A percentile compares a stretch with the other conserved stretches of the same genome.
Conservation (phyloP, 2,113 vertebrate genomes). For the Andinoacara biseriatus region DNA sequence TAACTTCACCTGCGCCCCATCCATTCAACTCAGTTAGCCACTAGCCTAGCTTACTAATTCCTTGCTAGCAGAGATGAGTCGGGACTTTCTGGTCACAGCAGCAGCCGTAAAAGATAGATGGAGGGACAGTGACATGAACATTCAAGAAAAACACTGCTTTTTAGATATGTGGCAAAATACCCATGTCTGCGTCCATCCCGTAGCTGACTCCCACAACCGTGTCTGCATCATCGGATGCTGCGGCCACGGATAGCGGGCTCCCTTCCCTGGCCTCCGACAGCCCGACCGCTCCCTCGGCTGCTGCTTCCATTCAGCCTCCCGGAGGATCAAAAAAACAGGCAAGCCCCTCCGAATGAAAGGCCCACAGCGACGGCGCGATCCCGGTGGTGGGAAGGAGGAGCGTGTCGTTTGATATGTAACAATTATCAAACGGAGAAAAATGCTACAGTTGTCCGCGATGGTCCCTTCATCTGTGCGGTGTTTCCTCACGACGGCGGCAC, state of each 20-base stretch:
- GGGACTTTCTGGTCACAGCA: conserved; percentile 60
- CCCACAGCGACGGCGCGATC: conserved; percentile 38
- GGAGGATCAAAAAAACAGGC: conserved; percentile 54
- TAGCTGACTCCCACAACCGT: conserved; percentile 77
- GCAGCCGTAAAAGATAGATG: background rate
- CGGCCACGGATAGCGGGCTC: conserved; percentile 76
- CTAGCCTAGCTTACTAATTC: conserved; percentile 61
- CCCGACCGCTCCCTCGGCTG: conserved; percentile 81
- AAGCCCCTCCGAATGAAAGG: conserved; percentile 51
- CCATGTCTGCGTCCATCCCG: conserved; percentile 78
- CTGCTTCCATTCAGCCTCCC: conserved; percentile 82
- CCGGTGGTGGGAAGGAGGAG: background rate
- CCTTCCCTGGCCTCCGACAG: conserved; percentile 80
- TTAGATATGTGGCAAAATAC: conserved; percentile 50
- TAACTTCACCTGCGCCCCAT: conserved; percentile 49
- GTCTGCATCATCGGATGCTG: conserved; percentile 81
- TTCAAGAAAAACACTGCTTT: background rate
- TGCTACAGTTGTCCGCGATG: conserved; percentile 17
- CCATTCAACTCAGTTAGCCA: conserved; percentile 47
- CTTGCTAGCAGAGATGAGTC: conserved; percentile 72
- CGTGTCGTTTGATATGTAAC: background rate
- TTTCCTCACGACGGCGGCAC: conserved; percentile 28
- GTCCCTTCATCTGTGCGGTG: conserved; percentile 74
- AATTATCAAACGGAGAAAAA: conserved; percentile 18
- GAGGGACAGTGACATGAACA: background rate